Evolutionary conservation across 1,140 invertebrate genomes (phyloP), one percentile per base, ranked within the genome.

Genomic region (Trigoniulus corallinus): DNA sequence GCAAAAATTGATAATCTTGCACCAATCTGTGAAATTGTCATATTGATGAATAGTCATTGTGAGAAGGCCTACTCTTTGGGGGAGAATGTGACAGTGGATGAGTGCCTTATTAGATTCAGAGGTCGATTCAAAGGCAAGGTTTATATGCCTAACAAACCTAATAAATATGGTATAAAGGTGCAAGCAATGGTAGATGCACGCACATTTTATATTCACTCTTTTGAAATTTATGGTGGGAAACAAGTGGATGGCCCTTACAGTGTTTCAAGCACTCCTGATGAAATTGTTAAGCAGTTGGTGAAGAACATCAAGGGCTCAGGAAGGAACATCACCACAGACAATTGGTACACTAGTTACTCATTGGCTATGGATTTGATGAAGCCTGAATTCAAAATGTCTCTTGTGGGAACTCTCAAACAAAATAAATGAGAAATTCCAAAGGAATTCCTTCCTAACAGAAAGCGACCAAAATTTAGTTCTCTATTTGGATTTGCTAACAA

Each of bases 371-470:
- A 48, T 18, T 25, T 54, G 22, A 2, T 21, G 4, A n/a, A n/a
- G n/a, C n/a, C n/a, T n/a, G 15, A 3, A 21, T 15, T 18, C 7
- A 44, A 44, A 44, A 10, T 44, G 43, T 44, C 43, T 12, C 20
- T 10, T 44, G 43, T 44, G 12, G 43, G 43, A 7, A 71, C 68
- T 12, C 46, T 72, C 42, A 62, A 59, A 53, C 68, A 66, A 61
- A 70, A 70, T 54, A 69, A 69, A 61, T 48, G 56, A 44, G 7
- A 68, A 50, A 62, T 70, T 34, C 65, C 67, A 27, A 21, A n/a
- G n/a, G n/a, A n/a, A n/a, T n/a, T n/a, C n/a, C n/a, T n/a, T n/a
- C n/a, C n/a, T n/a, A n/a, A n/a, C n/a, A n/a, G n/a, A n/a, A n/a
- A n/a, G n/a, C n/a, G n/a, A n/a, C n/a, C n/a, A n/a, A n/a, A n/a